phyloP scores from a whole-genome alignment of 2,888 invertebrate genomes.

The Oasisia sp. region DNA sequence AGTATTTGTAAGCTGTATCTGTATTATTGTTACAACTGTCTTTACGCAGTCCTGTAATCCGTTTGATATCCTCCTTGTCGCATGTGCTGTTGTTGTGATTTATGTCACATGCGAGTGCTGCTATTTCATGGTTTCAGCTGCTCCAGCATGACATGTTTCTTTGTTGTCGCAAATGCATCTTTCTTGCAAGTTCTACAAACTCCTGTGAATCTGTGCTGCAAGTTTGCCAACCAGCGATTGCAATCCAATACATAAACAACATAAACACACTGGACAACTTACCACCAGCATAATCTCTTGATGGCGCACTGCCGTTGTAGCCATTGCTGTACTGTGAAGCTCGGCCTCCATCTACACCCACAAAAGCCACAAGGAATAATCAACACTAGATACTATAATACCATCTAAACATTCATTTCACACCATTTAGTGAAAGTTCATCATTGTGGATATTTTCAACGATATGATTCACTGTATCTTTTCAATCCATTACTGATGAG shows the following conservation, averaged over 20 bases:
- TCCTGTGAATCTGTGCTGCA: not conserved
- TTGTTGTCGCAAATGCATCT: not conserved
- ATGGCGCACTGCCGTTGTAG: not conserved
- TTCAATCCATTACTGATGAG: no score
- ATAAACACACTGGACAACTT: not conserved
- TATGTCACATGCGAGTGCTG: no score
- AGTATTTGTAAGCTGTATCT: no score
- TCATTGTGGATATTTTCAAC: not conserved
- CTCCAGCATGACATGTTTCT: no score
- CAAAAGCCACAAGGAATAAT: not conserved
- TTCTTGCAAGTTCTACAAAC: not conserved
- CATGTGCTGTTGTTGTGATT: no score
- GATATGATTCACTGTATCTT: not conserved
- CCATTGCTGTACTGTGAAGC: not conserved
- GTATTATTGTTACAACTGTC: no score
- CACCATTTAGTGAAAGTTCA: not conserved
- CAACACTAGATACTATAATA: not conserved
- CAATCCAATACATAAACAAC: not conserved
- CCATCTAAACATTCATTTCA: not conserved
- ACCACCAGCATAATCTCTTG: not conserved
- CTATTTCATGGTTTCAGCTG: no score
- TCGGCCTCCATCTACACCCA: not conserved
- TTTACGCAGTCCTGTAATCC: no score
- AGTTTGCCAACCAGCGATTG: not conserved
- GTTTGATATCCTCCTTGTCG: no score